Evolutionary conservation across 2,888 invertebrate genomes (phyloP).

Genomic region (Cephus runcator): DNA sequence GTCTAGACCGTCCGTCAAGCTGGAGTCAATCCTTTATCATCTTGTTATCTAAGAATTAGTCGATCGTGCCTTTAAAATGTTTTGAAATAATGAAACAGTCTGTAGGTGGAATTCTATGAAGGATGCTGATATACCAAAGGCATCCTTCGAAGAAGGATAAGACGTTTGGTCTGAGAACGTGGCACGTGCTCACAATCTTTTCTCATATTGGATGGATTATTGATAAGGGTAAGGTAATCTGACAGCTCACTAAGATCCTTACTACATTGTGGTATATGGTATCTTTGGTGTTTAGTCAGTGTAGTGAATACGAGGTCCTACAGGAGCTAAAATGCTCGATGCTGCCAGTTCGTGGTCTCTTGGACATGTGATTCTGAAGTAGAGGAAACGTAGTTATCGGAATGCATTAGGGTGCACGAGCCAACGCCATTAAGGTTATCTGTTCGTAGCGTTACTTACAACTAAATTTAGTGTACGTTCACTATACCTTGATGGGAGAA

Average conservation of each 20-base stretch:
- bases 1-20: constrained; percentile 11
- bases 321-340: not conserved
- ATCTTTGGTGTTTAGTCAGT: not conserved
- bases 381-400: constrained; percentile 40
- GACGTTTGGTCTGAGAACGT: not conserved
- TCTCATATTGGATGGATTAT: not conserved
- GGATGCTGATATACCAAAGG: not conserved
- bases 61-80: not conserved
- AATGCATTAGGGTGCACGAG: constrained; percentile 49
- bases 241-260: not conserved
- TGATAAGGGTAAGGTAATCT: not conserved
- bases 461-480: constrained; percentile 49
- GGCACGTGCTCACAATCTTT: constrained; percentile 4
- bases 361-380: not conserved
- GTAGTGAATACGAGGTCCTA: not conserved
- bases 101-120: not conserved
- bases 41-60: not conserved
- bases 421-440: constrained; percentile 52
- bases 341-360: not conserved
- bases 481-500: constrained; percentile 14
- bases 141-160: not conserved
- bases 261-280: not conserved
- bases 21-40: not conserved
- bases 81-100: not conserved
- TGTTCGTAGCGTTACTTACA: constrained; percentile 49